phyloP scores from a whole-genome alignment of 2,113 vertebrate genomes.

The Sturnus vulgaris region DNA sequence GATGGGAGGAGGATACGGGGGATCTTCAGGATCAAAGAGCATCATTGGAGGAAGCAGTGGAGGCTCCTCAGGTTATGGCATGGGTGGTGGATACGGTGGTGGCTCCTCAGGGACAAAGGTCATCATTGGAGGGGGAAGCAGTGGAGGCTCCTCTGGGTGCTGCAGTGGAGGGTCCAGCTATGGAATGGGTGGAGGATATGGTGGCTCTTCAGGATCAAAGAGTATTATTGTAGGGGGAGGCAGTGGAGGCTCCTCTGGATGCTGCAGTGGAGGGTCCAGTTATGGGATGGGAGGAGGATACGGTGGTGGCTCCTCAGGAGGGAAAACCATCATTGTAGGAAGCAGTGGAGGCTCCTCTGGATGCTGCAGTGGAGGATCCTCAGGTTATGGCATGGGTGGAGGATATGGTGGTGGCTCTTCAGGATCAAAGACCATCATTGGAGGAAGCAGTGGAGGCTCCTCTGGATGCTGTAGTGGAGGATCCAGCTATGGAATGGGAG shows the following conservation, averaged over 20 bases:
- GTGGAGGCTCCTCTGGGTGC: not conserved
- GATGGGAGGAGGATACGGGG: no score
- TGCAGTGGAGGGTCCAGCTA: not conserved
- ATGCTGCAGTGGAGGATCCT: not conserved
- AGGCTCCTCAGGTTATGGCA: accelerated
- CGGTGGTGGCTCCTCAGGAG: no score
- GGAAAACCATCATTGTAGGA: no score
- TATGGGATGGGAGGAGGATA: no score
- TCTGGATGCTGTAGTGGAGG: not conserved
- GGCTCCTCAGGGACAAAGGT: accelerated
- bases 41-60: no score
- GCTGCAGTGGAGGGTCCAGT: not conserved
- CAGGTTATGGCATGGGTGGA: not conserved
- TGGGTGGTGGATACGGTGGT: not conserved
- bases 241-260: not conserved
- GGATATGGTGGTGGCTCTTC: accelerated
- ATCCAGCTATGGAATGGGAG: not conserved
- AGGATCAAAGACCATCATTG: accelerated
- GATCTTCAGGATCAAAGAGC: no score
- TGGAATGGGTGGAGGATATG: no score
- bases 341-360: accelerated
- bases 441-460: accelerated
- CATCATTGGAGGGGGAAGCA: not conserved
- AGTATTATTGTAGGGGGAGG: no score
- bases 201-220: no score